Percentiles rank a stretch among this genome's conserved stretches.
These are phyloP conservation scores for Nematostella vectensis DNA, from an alignment of 92 coral and sea anemone genomes.

Conservation along the genomic window DNA sequence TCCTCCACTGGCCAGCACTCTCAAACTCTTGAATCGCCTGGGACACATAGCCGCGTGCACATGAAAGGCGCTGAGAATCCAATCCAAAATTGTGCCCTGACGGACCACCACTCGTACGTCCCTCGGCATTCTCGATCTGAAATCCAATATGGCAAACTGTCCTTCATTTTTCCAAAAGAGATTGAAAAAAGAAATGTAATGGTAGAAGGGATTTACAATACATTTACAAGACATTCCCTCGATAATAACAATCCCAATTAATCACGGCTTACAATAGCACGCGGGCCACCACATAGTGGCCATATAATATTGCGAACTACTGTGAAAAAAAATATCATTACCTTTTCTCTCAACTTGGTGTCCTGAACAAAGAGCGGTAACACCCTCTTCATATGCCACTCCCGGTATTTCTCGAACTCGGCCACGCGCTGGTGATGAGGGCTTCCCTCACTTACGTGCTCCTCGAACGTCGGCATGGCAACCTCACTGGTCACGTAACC, in stretches of 20 bases:
- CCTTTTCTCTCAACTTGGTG: slow-evolving; percentile 12
- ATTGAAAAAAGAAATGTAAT: too few relatives aligned
- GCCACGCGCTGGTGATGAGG: slow-evolving; percentile 43
- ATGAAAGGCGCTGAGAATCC: slow-evolving; percentile 42
- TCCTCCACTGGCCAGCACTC: slow-evolving; percentile 30
- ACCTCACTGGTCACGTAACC: neutral
- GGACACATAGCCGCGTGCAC: slow-evolving; percentile 30
- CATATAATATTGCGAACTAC: neutral
- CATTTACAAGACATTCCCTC: too few relatives aligned
- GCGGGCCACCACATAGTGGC: neutral
- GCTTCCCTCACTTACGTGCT: slow-evolving; percentile 17
- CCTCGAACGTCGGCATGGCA: slow-evolving; percentile 14
- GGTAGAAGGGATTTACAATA: too few relatives aligned
- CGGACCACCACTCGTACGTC: neutral
- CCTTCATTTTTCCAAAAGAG: neutral
- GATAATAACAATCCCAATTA: neutral
- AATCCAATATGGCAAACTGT: neutral
- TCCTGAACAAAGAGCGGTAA: slow-evolving; percentile 35
- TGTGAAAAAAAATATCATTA: slow-evolving; percentile 3
- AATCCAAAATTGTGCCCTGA: slow-evolving; percentile 44
- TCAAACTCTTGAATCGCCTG: slow-evolving; percentile 33
- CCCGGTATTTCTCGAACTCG: slow-evolving; percentile 31
- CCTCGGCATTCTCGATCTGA: neutral
- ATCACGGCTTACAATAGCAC: neutral
- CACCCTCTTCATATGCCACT: slow-evolving; percentile 23